Conservation (phyloP, 2,113 vertebrate species). For the Otocyon megalotis region DNA sequence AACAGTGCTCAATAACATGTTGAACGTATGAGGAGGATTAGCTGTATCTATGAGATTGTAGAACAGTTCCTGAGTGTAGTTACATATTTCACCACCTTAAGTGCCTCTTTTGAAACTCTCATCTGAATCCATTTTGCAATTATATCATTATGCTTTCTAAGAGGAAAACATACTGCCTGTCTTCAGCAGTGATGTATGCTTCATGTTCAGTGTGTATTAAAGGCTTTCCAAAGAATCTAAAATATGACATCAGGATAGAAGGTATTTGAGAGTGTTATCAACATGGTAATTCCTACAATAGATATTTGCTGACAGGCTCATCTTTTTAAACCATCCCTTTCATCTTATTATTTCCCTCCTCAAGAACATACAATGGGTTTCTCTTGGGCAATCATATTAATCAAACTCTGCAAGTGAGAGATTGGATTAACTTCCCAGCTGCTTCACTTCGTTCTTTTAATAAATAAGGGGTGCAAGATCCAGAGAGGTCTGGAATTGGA, state of each 20-base stretch:
- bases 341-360: not conserved
- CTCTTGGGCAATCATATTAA: not conserved
- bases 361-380: not conserved
- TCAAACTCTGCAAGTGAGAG: not conserved
- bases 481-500: not conserved
- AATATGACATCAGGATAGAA: not conserved
- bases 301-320: conserved; percentile 1
- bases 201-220: not conserved
- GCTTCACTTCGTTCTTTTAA: not conserved
- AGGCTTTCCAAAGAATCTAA: not conserved
- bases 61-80: not conserved
- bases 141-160: conserved; percentile 21
- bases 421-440: not conserved
- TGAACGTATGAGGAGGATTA: not conserved
- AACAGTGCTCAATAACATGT: fast-evolving
- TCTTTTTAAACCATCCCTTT: not conserved
- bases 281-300: not conserved
- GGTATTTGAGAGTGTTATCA: not conserved
- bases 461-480: not conserved
- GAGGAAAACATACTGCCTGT: not conserved
- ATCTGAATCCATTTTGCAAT: conserved; percentile 41
- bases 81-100: not conserved
- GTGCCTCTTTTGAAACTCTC: conserved; percentile 10
- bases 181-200: not conserved
- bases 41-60: not conserved